phyloP scores from a whole-genome alignment of 2,113 vertebrate species.

The Myanophis thanlyinensis region DNA sequence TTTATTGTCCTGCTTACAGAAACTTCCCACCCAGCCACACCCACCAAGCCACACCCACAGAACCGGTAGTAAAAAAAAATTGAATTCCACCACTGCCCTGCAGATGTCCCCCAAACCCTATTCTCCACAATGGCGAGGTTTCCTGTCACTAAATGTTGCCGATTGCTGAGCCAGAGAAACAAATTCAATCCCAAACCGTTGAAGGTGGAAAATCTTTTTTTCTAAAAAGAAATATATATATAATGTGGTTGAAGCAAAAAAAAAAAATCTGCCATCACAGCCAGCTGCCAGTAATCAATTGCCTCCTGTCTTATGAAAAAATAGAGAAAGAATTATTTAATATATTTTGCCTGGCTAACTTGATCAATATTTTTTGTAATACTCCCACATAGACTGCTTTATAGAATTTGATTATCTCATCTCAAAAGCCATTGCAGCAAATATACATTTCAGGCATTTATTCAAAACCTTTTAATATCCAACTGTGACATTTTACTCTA shows the following conservation, averaged over 20 bases:
- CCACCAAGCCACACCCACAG: no score
- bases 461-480: slow-evolving; percentile 43
- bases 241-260: background rate
- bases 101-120: background rate
- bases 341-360: background rate
- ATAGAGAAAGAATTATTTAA: background rate
- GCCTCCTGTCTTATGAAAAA: background rate
- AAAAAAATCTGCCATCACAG: background rate
- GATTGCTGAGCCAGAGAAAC: background rate
- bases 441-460: slow-evolving; percentile 38
- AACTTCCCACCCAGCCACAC: no score
- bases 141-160: background rate
- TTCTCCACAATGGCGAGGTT: background rate
- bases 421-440: slow-evolving; percentile 22
- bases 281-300: background rate
- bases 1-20: no score
- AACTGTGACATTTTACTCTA: slow-evolving; percentile 40
- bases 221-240: background rate
- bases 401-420: slow-evolving; percentile 9
- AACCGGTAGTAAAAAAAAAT: no score
- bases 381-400: background rate
- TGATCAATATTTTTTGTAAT: background rate
- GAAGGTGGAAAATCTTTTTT: background rate
- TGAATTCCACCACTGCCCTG: no score
- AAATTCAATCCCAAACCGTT: background rate